Evolutionary conservation across 23 tunicate species (phyloP), one percentile per base, ranked within the genome.

Genomic region (Halocynthia aurantium): DNA sequence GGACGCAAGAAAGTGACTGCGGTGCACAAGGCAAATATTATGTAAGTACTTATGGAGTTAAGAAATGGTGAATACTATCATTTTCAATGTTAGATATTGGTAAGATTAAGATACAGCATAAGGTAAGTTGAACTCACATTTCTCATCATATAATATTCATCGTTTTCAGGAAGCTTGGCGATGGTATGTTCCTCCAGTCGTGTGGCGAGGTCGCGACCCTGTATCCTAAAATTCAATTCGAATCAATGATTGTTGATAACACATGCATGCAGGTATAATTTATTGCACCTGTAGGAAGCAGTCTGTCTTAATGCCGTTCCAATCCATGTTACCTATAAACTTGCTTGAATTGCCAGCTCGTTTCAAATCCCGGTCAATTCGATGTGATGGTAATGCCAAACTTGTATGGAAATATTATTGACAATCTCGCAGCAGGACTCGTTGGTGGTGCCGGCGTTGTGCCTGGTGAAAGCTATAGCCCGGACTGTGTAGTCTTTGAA

Each of bases 331-430:
- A 31, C 44, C 4, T 31, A 31, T 31, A 31, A 31, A 31, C 44
- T 31, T 31, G 44, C 44, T 31, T 31, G 44, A 31, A 0, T 81
- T 71, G 52, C 51, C 50, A 85, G 93, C 71, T 91, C 50, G 82
- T 84, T 7, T 86, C 98, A 7, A 70, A 82, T 63, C 98, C 98
- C 0, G 6, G 62, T 44, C 98, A 91, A 53, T 91, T 91, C 51
- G 98, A 91, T 57, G 98, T 91, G 52, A 82, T 91, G 93, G 98
- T 91, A 15, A 91, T 82, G 87, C 98, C 98, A n/a, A 91, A 91
- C 75, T 61, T 91, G 22, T 91, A 91, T 66, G 98, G 98, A 57
- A 91, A 91, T 76, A 91, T 91, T 55, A 86, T 86, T 76, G 94
- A 82, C 70, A 93, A 93, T 57, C 63, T 93, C 21, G 86, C 86